Evolutionary conservation across 2,888 invertebrate genomes (phyloP), one percentile per base, ranked within the genome.

Genomic region (Onthophagus sagittarius): DNA sequence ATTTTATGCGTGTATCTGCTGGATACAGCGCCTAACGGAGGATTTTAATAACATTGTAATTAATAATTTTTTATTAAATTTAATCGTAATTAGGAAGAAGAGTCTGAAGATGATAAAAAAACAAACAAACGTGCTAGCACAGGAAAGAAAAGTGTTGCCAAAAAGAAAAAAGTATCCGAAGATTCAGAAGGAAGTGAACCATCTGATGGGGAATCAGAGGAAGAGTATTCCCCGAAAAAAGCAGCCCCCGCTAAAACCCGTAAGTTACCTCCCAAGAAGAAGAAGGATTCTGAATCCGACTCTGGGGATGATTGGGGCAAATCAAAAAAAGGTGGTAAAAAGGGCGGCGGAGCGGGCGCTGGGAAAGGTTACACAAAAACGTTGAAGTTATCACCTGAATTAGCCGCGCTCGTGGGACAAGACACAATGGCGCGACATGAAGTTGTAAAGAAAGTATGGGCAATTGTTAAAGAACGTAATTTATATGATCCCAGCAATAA

Each of bases 401-500:
- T 98, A 64, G 91, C 95, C 0, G 93, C 92, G 0, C 89, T 97
- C 0, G 92, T 98, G 82, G 97, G 97, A 0, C 90, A 92, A 70
- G 92, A 93, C 7, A 88, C 91, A 65, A 91, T 96, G 91, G 93
- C 96, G 0, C 90, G 96, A 5, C 95, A 96, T 81, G 96, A 95
- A 82, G 94, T 97, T 0, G 96, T 97, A 65, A 96, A 94, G 84
- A 92, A 94, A 79, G 91, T 97, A 63, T 97, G 96, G 96, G 90
- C 92, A 23, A 91, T 96, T 79, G 95, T 96, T 81, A 96, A 96
- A 83, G 94, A 96, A 83, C 91, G 93, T 77, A 92, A 96, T 82
- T 88, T 97, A 13, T 94, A 93, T 81, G 98, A 98, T 84, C 97
- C 97, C 7, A 96, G 94, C 82, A 97, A 98, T 85, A 96, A 95